These are phyloP conservation scores for Camponotus pennsylvanicus DNA, from an alignment of 1,140 invertebrate genomes.

Conservation along the genomic window DNA sequence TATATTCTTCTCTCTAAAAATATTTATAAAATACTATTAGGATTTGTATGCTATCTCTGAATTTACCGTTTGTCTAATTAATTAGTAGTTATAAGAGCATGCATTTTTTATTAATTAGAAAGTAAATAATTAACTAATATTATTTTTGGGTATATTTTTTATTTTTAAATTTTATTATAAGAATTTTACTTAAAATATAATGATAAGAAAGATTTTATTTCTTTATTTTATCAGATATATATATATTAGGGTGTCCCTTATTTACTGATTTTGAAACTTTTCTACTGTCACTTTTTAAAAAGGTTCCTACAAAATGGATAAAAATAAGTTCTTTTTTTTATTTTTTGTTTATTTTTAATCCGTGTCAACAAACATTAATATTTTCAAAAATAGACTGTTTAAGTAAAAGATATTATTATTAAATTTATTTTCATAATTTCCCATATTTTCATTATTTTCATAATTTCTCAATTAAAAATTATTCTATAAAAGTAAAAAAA, in stretches of 20 bases:
- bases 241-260: not conserved
- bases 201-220: not conserved
- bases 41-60: slow-evolving; percentile 32
- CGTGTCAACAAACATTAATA: too few relatives aligned
- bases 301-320: too few relatives aligned
- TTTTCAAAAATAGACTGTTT: too few relatives aligned
- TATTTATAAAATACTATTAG: slow-evolving; percentile 38
- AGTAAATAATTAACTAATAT: slow-evolving; percentile 38
- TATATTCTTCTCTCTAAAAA: slow-evolving; percentile 43
- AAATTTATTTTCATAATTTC: too few relatives aligned
- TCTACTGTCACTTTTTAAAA: too few relatives aligned
- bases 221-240: slow-evolving; percentile 19
- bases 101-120: slow-evolving; percentile 49
- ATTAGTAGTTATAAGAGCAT: slow-evolving; percentile 51
- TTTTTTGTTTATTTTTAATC: too few relatives aligned
- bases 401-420: too few relatives aligned
- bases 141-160: not conserved
- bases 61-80: slow-evolving; percentile 48
- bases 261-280: too few relatives aligned
- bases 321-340: too few relatives aligned
- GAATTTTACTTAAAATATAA: slow-evolving; percentile 11
- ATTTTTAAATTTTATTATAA: slow-evolving; percentile 4
- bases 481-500: too few relatives aligned
- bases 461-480: too few relatives aligned
- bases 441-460: too few relatives aligned